Evolutionary conservation across 1,140 invertebrate species (phyloP).

Genomic region (Psilanteris sp.): DNA sequence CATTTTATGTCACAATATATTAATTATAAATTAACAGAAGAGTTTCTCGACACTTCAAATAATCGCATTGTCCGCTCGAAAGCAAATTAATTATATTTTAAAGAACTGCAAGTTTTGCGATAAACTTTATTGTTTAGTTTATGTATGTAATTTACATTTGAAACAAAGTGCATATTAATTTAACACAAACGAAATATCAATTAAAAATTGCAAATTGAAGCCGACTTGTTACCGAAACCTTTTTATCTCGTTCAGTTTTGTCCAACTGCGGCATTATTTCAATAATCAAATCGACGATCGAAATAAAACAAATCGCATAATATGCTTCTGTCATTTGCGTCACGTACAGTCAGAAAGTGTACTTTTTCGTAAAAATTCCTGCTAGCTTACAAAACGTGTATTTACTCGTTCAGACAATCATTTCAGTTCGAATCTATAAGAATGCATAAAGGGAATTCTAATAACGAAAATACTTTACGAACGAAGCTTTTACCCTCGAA

Average conservation of each 20-base stretch:
- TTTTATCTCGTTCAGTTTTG: not conserved
- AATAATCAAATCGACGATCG: too few relatives aligned
- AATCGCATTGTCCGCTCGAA: slow-evolving; percentile 27
- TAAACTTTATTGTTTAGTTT: slow-evolving; percentile 41
- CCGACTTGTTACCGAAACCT: not conserved
- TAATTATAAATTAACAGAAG: slow-evolving; percentile 26
- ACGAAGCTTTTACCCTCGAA: slow-evolving; percentile 7
- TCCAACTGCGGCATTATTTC: too few relatives aligned
- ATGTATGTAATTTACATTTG: slow-evolving; percentile 3
- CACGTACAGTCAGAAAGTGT: too few relatives aligned
- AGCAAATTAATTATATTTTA: slow-evolving; percentile 35
- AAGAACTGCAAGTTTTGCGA: slow-evolving; percentile 34
- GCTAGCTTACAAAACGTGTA: not conserved
- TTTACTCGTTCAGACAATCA: slow-evolving; percentile 4
- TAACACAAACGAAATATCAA: not conserved
- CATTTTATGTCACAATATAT: slow-evolving; percentile 23
- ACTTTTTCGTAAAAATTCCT: not conserved
- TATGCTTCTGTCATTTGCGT: not conserved
- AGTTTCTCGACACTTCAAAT: slow-evolving; percentile 32
- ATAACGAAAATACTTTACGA: slow-evolving; percentile 22
- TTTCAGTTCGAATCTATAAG: slow-evolving; percentile 18
- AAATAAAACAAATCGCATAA: not conserved
- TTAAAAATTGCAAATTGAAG: slow-evolving; percentile 4
- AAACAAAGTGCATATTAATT: slow-evolving; percentile 13
- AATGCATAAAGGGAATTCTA: slow-evolving; percentile 13